phyloP scores from a whole-genome alignment of 1,140 invertebrate genomes.

The Calosoma granatense region DNA sequence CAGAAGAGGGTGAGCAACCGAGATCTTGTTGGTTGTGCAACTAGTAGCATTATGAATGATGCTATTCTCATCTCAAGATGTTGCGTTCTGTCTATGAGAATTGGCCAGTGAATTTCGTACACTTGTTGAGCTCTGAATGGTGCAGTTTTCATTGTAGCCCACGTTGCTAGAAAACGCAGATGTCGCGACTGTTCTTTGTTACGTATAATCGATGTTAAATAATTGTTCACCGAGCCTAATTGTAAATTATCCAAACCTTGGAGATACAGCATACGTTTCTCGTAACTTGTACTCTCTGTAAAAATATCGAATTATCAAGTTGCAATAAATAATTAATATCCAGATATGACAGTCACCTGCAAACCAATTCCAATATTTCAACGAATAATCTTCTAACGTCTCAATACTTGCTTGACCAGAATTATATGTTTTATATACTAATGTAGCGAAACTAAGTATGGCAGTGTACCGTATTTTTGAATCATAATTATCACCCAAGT shows the following conservation, averaged over 20 bases:
- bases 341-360: constrained; percentile 38
- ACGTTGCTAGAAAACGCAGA: constrained; percentile 48
- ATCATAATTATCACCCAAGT: constrained; percentile 32
- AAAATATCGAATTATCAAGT: constrained; percentile 12
- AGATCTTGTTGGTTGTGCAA: constrained; percentile 47
- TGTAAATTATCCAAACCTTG: constrained; percentile 55
- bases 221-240: constrained; percentile 46
- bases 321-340: too few species aligned
- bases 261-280: constrained; percentile 57
- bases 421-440: constrained; percentile 55
- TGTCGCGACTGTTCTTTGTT: constrained; percentile 37
- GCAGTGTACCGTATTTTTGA: constrained; percentile 51
- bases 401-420: constrained; percentile 43
- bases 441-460: constrained; percentile 55
- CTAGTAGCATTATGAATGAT: constrained; percentile 49
- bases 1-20: constrained; percentile 56
- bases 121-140: constrained; percentile 43
- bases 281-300: constrained; percentile 50
- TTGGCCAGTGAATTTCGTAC: constrained; percentile 53
- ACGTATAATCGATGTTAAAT: constrained; percentile 45
- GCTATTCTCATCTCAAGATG: constrained; percentile 54
- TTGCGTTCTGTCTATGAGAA: constrained; percentile 54
- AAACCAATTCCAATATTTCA: constrained; percentile 55
- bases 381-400: constrained; percentile 57
- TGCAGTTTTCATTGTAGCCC: constrained; percentile 46